phyloP scores from a whole-genome alignment of 2,888 invertebrate genomes.

The Drosophila robusta region DNA sequence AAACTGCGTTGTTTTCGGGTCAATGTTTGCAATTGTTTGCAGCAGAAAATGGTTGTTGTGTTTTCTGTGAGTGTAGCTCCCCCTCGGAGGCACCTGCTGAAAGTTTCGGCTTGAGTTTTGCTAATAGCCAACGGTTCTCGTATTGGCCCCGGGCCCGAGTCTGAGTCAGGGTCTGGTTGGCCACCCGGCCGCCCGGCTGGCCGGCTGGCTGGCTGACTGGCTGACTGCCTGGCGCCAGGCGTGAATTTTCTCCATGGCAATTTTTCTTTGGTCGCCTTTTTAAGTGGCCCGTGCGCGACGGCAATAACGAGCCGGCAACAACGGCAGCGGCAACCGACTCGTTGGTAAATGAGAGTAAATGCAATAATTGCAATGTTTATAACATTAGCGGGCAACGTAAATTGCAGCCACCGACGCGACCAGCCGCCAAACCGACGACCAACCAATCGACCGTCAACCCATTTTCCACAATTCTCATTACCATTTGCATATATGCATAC shows the following conservation, averaged over 20 bases:
- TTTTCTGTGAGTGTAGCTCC: background rate
- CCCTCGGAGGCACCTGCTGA: background rate
- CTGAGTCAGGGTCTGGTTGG: constrained; percentile 4
- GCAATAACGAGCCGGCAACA: constrained; percentile 61
- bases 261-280: constrained; percentile 59
- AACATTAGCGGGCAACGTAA: constrained; percentile 69
- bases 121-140: constrained; percentile 47
- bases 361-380: constrained; percentile 81
- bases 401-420: constrained; percentile 70
- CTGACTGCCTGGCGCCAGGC: constrained; percentile 74
- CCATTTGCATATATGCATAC: constrained; percentile 48
- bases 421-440: constrained; percentile 44
- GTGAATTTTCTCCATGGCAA: constrained; percentile 71
- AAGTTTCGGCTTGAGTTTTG: constrained; percentile 23
- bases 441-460: constrained; percentile 50
- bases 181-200: constrained; percentile 44
- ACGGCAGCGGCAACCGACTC: constrained; percentile 36
- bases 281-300: constrained; percentile 76
- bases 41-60: too few relatives aligned
- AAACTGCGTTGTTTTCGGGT: too few relatives aligned
- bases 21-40: too few relatives aligned
- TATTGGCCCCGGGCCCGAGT: background rate
- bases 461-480: constrained; percentile 50
- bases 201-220: too few relatives aligned
- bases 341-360: constrained; percentile 79